phyloP scores from a whole-genome alignment of 2,113 vertebrate species.

The Electrona antarctica region DNA sequence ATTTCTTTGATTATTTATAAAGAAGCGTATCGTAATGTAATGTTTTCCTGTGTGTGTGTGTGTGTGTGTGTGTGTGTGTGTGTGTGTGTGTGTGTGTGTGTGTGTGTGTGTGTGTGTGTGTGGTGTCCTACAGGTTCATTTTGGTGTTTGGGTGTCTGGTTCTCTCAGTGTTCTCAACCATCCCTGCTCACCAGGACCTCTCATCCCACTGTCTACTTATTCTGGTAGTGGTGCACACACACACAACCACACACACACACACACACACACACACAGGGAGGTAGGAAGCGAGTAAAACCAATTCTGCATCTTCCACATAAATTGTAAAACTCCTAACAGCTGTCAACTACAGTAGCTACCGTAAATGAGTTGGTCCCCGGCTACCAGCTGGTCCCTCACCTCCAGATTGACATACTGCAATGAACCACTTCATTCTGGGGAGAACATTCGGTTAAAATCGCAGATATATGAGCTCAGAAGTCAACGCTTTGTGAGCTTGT shows the following conservation, averaged over 20 bases:
- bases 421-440: too few relatives aligned
- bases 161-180: constrained; percentile 98
- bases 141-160: constrained; percentile 99
- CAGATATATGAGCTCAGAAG: too few relatives aligned
- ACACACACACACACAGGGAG: neutral
- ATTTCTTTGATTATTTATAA: neutral
- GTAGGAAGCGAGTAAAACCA: too few relatives aligned
- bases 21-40: neutral
- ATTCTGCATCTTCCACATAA: too few relatives aligned
- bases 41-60: neutral
- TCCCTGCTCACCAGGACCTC: constrained; percentile 91
- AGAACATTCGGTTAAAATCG: too few relatives aligned
- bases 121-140: constrained; percentile 88
- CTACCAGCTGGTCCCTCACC: too few relatives aligned
- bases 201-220: constrained; percentile 97
- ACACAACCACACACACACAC: constrained; percentile 17
- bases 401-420: too few relatives aligned
- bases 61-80: constrained; percentile 12
- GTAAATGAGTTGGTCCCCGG: too few relatives aligned
- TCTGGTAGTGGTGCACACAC: constrained; percentile 87
- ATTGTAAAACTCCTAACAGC: too few relatives aligned
- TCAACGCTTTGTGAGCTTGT: too few relatives aligned
- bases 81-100: constrained; percentile 18
- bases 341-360: too few relatives aligned
- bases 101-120: constrained; percentile 46